These are phyloP conservation scores for Protonibea diacanthus DNA, from an alignment of 2,797 vertebrate genomes.

Conservation along the genomic window DNA sequence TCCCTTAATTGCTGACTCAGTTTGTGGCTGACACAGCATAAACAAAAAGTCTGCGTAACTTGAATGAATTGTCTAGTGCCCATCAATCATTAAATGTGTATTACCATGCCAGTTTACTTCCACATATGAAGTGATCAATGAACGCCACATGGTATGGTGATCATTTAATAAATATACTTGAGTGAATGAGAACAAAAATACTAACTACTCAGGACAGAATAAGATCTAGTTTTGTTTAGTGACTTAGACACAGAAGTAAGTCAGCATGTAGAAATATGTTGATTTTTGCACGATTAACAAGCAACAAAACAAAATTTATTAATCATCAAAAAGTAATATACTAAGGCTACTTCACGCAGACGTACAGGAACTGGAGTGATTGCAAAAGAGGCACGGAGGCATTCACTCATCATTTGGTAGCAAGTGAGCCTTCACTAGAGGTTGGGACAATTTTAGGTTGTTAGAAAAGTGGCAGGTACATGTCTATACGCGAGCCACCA, in stretches of 20 bases:
- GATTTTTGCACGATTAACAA: slow-evolving; percentile 9
- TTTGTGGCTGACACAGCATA: neutral
- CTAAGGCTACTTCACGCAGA: slow-evolving; percentile 4
- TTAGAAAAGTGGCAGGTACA: slow-evolving; percentile 48
- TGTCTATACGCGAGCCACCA: slow-evolving; percentile 37
- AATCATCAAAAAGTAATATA: slow-evolving; percentile 19
- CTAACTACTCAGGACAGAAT: neutral
- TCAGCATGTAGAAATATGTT: too few relatives aligned
- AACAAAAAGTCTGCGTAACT: neutral
- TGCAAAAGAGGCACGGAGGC: slow-evolving; percentile 20
- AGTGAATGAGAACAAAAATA: neutral
- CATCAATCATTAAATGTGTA: too few relatives aligned
- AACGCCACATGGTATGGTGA: too few relatives aligned
- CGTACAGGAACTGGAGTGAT: slow-evolving; percentile 3
- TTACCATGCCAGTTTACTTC: too few relatives aligned
- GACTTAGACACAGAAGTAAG: neutral
- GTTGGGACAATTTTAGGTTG: slow-evolving; percentile 43
- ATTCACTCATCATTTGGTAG: slow-evolving; percentile 40
- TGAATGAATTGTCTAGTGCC: too few relatives aligned
- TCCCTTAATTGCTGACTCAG: neutral
- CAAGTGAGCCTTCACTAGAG: slow-evolving; percentile 42
- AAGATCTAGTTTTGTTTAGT: neutral
- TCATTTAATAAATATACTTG: neutral
- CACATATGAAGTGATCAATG: too few relatives aligned
- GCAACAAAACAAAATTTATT: neutral